Percentiles rank a stretch among this genome's conserved stretches.
These are phyloP conservation scores for Xiphydria camelus DNA, from an alignment of 2,888 invertebrate genomes.

Conservation along the genomic window DNA sequence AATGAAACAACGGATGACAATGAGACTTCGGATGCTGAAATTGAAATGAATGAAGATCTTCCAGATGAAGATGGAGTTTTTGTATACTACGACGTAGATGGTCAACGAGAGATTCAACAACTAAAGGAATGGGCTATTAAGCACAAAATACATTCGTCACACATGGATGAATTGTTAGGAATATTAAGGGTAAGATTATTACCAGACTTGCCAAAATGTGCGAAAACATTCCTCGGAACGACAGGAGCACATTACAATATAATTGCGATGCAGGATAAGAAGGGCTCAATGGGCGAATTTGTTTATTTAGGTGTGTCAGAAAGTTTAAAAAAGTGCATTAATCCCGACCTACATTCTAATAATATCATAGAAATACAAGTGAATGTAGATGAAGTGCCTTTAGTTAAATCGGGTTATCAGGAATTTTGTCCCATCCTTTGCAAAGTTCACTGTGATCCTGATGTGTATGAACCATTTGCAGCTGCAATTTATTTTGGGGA, in stretches of 20 bases:
- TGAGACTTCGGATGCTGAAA: too few species aligned
- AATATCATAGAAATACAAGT: background rate
- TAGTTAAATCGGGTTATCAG: background rate
- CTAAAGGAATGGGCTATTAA: conserved; percentile 8
- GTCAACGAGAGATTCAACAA: background rate
- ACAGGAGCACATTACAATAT: conserved; percentile 1
- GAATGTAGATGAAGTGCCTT: background rate
- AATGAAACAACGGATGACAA: too few species aligned
- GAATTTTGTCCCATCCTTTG: background rate
- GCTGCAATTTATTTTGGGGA: background rate
- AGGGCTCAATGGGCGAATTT: too few species aligned
- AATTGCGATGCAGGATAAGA: conserved; percentile 14
- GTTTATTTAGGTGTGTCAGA: conserved; percentile 1
- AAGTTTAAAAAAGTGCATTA: background rate
- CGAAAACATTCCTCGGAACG: conserved; percentile 8
- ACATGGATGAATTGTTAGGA: conserved; percentile 7
- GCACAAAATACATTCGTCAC: conserved; percentile 1
- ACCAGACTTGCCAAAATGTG: conserved; percentile 4
- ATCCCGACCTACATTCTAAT: background rate
- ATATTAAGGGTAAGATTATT: conserved; percentile 12
- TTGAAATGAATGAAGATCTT: too few species aligned
- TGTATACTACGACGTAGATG: too few species aligned
- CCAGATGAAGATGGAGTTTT: too few species aligned
- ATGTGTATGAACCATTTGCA: background rate
- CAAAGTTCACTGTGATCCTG: background rate